These are phyloP conservation scores for Pogonomyrmex barbatus DNA, from an alignment of 1,140 invertebrate species.

Conservation along the genomic window DNA sequence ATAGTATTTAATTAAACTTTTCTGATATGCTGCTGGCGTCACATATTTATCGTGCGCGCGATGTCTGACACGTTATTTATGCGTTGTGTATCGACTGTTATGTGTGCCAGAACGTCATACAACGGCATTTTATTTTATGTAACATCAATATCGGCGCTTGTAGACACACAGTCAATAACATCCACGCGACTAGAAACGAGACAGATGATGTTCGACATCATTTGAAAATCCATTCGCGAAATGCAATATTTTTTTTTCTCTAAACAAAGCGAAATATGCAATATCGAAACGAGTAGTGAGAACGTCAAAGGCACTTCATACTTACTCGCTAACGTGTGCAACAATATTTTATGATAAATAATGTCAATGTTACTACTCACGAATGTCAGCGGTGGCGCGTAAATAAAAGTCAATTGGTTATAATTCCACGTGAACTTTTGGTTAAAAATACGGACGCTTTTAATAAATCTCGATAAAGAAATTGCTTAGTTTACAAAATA, in stretches of 20 bases:
- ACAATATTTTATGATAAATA: conserved; percentile 60
- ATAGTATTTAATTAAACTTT: conserved; percentile 59
- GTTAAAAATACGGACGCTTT: neutral
- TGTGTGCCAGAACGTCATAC: conserved; percentile 24
- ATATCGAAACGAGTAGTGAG: conserved; percentile 25
- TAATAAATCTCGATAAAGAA: conserved; percentile 11
- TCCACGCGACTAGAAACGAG: conserved; percentile 45
- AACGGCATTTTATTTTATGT: conserved; percentile 59
- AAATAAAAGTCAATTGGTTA: conserved; percentile 36
- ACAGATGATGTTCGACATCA: conserved; percentile 44
- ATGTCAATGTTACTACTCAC: conserved; percentile 11
- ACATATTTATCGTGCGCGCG: conserved; percentile 36
- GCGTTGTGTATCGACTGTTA: conserved; percentile 15
- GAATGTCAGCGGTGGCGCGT: neutral
- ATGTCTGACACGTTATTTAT: conserved; percentile 41
- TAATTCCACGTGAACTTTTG: neutral
- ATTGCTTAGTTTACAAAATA: neutral
- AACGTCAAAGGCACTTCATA: conserved; percentile 33
- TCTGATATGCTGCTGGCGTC: conserved; percentile 14
- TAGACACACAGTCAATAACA: conserved; percentile 58
- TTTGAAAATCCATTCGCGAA: conserved; percentile 55
- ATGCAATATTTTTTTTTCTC: conserved; percentile 39
- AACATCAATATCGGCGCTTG: conserved; percentile 54
- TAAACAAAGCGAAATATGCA: conserved; percentile 23
- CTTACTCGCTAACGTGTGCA: conserved; percentile 27